These are phyloP conservation scores for Phragmatobia fuliginosa DNA, from an alignment of 2,888 invertebrate species.

Conservation along the genomic window DNA sequence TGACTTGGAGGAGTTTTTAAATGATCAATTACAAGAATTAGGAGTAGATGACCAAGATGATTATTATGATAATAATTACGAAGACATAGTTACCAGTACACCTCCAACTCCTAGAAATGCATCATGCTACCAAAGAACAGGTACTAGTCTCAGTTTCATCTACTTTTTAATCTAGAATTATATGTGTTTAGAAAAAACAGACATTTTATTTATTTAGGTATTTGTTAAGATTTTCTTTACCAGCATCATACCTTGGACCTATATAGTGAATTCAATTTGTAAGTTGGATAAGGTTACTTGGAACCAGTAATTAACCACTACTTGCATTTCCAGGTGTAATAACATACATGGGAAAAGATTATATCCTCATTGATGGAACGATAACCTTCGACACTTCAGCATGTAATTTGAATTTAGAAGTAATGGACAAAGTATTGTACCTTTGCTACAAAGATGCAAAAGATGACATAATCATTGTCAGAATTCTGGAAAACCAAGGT, in stretches of 20 bases:
- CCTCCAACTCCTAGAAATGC: constrained; percentile 57
- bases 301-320: neutral
- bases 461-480: constrained; percentile 82
- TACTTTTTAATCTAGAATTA: neutral
- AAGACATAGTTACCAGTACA: constrained; percentile 28
- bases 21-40: constrained; percentile 74
- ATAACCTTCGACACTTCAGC: constrained; percentile 82
- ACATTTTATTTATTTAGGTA: too few relatives aligned
- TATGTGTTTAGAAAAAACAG: too few relatives aligned
- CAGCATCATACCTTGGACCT: too few relatives aligned
- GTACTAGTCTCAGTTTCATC: constrained; percentile 43
- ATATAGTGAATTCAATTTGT: too few relatives aligned
- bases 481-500: constrained; percentile 85
- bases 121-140: constrained; percentile 75
- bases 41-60: constrained; percentile 60
- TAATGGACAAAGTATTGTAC: constrained; percentile 87
- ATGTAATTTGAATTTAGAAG: constrained; percentile 67
- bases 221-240: too few relatives aligned
- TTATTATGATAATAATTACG: too few relatives aligned
- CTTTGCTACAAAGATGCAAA: constrained; percentile 81
- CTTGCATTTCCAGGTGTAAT: constrained; percentile 80
- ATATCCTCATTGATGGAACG: constrained; percentile 87
- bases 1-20: constrained; percentile 72
- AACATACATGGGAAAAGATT: constrained; percentile 81
- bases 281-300: too few relatives aligned